Evolutionary conservation across 2,888 invertebrate genomes (phyloP), one percentile per base, ranked within the genome.

Genomic region (Exocentrus adspersus): DNA sequence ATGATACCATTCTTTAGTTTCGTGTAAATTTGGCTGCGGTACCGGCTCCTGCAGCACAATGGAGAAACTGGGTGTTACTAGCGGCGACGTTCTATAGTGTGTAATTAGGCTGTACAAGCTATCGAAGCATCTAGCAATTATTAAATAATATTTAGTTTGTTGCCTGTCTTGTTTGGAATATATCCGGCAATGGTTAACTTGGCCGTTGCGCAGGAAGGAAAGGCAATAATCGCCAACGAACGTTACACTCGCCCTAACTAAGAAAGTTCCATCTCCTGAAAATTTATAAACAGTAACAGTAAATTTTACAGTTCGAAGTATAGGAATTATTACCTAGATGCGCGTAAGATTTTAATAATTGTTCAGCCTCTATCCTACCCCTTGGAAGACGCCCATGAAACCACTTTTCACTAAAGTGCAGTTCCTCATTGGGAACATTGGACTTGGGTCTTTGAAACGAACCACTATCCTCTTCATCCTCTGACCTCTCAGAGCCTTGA

Each of bases 171-270:
- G 95, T 77, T 93, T 93, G 53, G 95, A 86, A 78, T 93, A 92
- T 64, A 97, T 97, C 46, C 96, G 88, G 80, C 97, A 97, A 80
- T 97, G 97, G 81, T 95, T 95, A 0, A 94, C 94, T 77, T 90
- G 90, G 42, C 92, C 93, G 74, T 92, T 90, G 10, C 96, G 87
- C 96, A 94, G 95, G 83, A 98, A 97, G 0, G 97, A 97, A 20
- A 98, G 84, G 67, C 96, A 95, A 79, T 96, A 97, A 81, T 97
- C 97, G 0, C 97, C 97, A 0, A 97, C 94, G 83, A 97, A 97
- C 0, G 97, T 97, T 20, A 95, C 95, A 79, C 97, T 96, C 73
- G 95, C 94, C 24, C 97, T 86, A 0, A 98, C 97, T 21, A 97
- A 86, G 80, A 97, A 97, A 0, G 95, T 95, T 0, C 96, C 97